phyloP scores from a whole-genome alignment of 2,797 vertebrate species.

The Enteromius treurensis region DNA sequence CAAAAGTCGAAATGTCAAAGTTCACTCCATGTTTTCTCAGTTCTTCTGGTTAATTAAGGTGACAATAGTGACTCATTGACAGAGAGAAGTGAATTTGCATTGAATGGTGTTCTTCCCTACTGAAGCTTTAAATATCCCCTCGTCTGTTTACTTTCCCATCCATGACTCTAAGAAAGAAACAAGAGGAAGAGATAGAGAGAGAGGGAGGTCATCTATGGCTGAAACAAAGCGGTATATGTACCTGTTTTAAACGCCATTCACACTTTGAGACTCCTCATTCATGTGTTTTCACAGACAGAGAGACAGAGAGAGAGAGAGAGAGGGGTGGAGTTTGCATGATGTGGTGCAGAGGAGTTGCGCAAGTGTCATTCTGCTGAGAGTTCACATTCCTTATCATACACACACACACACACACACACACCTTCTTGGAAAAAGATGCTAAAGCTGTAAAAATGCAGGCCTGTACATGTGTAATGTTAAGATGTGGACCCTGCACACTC shows the following conservation, averaged over 20 bases:
- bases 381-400: constrained; percentile 68
- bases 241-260: constrained; percentile 5
- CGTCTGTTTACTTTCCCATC: constrained; percentile 51
- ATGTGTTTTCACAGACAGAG: constrained; percentile 3
- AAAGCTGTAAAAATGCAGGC: constrained; percentile 20
- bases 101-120: constrained; percentile 45
- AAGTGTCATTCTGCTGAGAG: constrained; percentile 69
- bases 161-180: background rate
- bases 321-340: constrained; percentile 53
- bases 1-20: constrained; percentile 35
- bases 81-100: constrained; percentile 50
- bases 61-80: constrained; percentile 42
- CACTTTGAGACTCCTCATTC: background rate
- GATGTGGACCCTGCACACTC: constrained; percentile 13
- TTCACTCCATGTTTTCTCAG: constrained; percentile 18
- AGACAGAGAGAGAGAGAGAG: constrained; percentile 1
- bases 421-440: background rate
- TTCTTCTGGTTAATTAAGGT: constrained; percentile 34
- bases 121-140: constrained; percentile 30
- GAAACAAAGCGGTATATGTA: background rate
- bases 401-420: constrained; percentile 41
- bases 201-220: background rate
- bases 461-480: background rate
- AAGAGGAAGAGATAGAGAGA: background rate
- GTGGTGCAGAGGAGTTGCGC: constrained; percentile 59